phyloP scores from a whole-genome alignment of 2,888 invertebrate genomes.

The Caenorhabditis sinica region DNA sequence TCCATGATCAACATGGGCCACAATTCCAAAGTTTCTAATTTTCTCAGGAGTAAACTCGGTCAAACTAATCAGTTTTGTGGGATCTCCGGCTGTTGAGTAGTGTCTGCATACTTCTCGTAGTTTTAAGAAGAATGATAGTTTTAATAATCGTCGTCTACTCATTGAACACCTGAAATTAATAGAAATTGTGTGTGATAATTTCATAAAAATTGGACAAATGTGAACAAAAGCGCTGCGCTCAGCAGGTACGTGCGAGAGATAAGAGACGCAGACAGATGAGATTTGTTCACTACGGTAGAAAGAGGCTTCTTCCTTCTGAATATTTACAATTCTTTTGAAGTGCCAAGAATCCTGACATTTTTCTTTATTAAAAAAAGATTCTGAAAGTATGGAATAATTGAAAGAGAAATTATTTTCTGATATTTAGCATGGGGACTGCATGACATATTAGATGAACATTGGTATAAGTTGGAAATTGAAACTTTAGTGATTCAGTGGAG shows the following conservation, averaged over 20 bases:
- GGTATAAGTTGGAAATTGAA: background rate
- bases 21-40: conserved; percentile 93
- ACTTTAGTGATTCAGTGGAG: background rate
- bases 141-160: conserved; percentile 6
- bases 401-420: conserved; percentile 11
- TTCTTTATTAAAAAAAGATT: background rate
- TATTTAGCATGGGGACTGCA: background rate
- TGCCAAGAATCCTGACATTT: background rate
- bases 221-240: background rate
- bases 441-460: background rate
- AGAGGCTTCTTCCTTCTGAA: background rate
- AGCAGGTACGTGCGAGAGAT: background rate
- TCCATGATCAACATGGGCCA: conserved; percentile 99
- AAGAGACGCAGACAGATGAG: conserved; percentile 15
- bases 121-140: background rate
- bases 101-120: conserved; percentile 9
- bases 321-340: background rate
- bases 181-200: background rate
- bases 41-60: conserved; percentile 75
- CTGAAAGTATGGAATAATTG: background rate
- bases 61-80: conserved; percentile 63
- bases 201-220: background rate
- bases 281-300: background rate
- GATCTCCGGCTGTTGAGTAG: conserved; percentile 56
- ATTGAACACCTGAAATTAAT: background rate